These are phyloP conservation scores for Brotula barbata DNA, from an alignment of 2,797 vertebrate species.

Conservation along the genomic window DNA sequence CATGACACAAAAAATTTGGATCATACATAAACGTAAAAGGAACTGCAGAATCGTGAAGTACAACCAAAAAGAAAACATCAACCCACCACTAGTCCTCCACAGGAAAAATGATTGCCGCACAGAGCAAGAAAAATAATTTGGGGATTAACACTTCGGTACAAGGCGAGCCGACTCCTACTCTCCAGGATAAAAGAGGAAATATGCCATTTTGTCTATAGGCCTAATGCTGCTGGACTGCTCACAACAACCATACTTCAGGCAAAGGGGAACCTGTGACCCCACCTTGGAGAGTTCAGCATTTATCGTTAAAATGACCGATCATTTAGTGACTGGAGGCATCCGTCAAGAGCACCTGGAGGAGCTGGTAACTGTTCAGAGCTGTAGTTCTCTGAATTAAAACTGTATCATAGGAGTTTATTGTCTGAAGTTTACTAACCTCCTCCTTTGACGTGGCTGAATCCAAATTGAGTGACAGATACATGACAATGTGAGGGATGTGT, in stretches of 20 bases:
- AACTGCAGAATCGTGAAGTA: constrained; percentile 31
- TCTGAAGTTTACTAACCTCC: constrained; percentile 90
- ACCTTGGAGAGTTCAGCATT: neutral
- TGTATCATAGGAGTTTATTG: constrained; percentile 24
- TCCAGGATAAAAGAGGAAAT: constrained; percentile 12
- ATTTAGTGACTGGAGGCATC: constrained; percentile 26
- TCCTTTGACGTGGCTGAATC: constrained; percentile 86
- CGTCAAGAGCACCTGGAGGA: constrained; percentile 15
- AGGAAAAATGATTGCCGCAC: constrained; percentile 30
- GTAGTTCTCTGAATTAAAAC: constrained; percentile 36
- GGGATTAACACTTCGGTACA: constrained; percentile 39
- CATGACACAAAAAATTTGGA: constrained; percentile 11
- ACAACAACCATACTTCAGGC: neutral
- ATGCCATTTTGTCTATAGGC: constrained; percentile 17
- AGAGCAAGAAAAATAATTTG: constrained; percentile 22
- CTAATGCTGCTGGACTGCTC: neutral
- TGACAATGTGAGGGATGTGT: constrained; percentile 84
- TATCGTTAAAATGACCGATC: constrained; percentile 8
- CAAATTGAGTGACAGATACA: constrained; percentile 90
- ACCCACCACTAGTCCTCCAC: constrained; percentile 35
- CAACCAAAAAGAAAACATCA: constrained; percentile 42
- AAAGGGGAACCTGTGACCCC: too few relatives aligned
- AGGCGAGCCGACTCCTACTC: neutral
- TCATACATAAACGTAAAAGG: constrained; percentile 5
- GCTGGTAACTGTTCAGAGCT: constrained; percentile 43